Evolutionary conservation across 1,140 invertebrate species (phyloP).

Genomic region (Papilio dardanus): DNA sequence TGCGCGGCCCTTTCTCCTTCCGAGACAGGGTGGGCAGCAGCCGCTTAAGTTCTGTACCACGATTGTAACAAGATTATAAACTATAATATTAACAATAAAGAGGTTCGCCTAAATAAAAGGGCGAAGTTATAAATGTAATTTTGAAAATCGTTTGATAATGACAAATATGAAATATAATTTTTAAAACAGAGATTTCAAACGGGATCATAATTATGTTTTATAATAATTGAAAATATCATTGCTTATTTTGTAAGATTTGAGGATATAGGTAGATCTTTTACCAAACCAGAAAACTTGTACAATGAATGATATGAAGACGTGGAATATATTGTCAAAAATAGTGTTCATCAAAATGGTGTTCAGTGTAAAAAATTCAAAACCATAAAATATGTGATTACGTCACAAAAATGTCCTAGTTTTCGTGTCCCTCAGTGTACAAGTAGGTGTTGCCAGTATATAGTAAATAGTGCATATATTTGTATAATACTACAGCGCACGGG

Average conservation of each 20-base stretch:
- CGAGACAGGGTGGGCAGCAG: conserved; percentile 72
- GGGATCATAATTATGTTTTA: neutral
- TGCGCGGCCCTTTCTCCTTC: conserved; percentile 70
- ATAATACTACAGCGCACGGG: conserved; percentile 27
- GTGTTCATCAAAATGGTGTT: neutral
- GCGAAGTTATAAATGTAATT: neutral
- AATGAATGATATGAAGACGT: conserved; percentile 12
- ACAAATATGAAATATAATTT: neutral
- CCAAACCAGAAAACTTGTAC: conserved; percentile 17
- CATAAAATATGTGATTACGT: neutral
- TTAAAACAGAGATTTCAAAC: neutral
- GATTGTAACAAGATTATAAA: too few relatives aligned
- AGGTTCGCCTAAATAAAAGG: too few relatives aligned
- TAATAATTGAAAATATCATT: neutral
- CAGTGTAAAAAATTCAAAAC: neutral
- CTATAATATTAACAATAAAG: too few relatives aligned
- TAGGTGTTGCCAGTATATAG: neutral
- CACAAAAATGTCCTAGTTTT: neutral
- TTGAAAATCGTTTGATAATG: neutral
- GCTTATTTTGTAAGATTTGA: neutral
- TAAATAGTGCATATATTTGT: conserved; percentile 31
- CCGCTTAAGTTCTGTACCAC: conserved; percentile 67
- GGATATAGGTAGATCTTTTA: neutral
- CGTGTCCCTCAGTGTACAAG: conserved; percentile 30
- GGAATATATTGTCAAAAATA: neutral